These are phyloP conservation scores for Diuraphis noxia DNA, from an alignment of 1,140 invertebrate genomes.

Conservation along the genomic window DNA sequence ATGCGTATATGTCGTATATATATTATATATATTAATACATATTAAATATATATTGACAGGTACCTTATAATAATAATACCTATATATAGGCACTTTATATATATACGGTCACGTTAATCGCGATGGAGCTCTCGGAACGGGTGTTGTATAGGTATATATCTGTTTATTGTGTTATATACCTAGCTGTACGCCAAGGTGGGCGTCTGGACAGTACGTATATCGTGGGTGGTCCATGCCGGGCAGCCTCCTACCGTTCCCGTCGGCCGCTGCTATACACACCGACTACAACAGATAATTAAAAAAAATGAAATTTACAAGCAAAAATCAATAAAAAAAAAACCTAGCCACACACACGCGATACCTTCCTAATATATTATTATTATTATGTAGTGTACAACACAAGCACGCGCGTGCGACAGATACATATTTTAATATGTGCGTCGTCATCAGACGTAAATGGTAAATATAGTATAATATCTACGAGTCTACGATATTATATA, in stretches of 20 bases:
- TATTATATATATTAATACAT: not conserved
- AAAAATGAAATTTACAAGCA: constrained; percentile 10
- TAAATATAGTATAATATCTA: not conserved
- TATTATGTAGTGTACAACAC: not conserved
- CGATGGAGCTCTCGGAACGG: not conserved
- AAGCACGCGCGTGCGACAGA: not conserved
- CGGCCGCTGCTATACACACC: not conserved
- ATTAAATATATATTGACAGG: not conserved
- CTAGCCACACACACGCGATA: not conserved
- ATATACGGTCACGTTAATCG: not conserved
- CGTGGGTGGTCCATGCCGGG: constrained; percentile 26
- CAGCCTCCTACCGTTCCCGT: constrained; percentile 38
- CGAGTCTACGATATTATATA: too few relatives aligned
- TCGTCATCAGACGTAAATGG: not conserved
- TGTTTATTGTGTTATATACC: not conserved
- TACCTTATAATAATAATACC: constrained; percentile 15
- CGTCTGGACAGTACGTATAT: constrained; percentile 5
- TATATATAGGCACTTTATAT: not conserved
- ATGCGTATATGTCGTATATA: not conserved
- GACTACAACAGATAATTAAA: constrained; percentile 1
- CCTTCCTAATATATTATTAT: constrained; percentile 9
- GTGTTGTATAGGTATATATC: constrained; percentile 6
- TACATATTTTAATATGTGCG: not conserved
- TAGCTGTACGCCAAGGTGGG: constrained; percentile 20
- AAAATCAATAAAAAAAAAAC: not conserved